Base-by-base conservation (phyloP, 2,113 vertebrate species). In the Tetrao urogallus region DNA sequence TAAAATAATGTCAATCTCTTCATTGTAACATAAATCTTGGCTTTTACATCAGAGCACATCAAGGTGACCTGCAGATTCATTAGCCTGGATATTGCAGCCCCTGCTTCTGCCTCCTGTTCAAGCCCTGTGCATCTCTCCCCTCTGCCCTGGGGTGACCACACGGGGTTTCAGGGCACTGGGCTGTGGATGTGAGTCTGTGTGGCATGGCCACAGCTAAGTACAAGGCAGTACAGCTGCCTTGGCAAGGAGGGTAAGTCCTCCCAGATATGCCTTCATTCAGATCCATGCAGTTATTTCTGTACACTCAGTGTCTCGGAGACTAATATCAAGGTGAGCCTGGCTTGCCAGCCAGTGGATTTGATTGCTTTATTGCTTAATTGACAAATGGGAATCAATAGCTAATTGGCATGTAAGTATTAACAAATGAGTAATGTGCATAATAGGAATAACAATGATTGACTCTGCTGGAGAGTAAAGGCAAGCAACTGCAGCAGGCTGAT, bases 201-300 rank as follows among this genome's bases (percentile, higher is more conserved):
- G 10, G 10, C 15, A 19, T 22, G 69, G 22, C 58, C 5, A 1
- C 58, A 34, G 45, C 56, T 45, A n/a, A n/a, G n/a, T n/a, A n/a
- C n/a, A n/a, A n/a, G n/a, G n/a, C 2, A 0, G 54, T 66, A 0
- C 22, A 64, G 48, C 4, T 2, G 1, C 38, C 15, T 56, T 13
- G 2, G 13, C 0, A 0, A 82, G 52, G 25, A 10, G 13, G 27
- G 18, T 19, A 4, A 22, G 19, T n/a, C 5, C 64, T 50, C 79
- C 72, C 43, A 80, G 14, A n/a, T 52, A 3, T 65, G 40, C 16
- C 40, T 90, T 52, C 42, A 43, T 64, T 58, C 58, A 65, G 50
- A 30, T 17, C 13, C 32, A 61, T 56, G 3, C 34, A 86, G 25
- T 4, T 48, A 24, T 73, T 80, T 73, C 17, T 54, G 57, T 66